phyloP scores from a whole-genome alignment of 1,140 invertebrate species.

The Pararge aegeria region DNA sequence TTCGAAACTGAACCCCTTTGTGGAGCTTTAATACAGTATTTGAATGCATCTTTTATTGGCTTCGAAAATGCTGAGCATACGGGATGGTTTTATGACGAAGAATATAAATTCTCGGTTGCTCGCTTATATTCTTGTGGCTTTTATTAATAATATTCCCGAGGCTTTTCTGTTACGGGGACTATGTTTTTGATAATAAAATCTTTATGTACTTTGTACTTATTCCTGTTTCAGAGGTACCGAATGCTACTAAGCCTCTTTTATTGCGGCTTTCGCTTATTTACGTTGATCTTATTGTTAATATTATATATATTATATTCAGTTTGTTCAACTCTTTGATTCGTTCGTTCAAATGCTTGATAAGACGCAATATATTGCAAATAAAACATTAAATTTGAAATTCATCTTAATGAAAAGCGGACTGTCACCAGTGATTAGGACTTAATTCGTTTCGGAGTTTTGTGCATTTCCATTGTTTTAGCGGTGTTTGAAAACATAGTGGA shows the following conservation, averaged over 20 bases:
- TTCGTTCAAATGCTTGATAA: too few relatives aligned
- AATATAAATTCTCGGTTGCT: not conserved
- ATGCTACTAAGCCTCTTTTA: not conserved
- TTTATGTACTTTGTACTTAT: not conserved
- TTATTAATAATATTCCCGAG: not conserved
- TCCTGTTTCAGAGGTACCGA: not conserved
- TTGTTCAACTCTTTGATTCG: too few relatives aligned
- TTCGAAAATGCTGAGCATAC: slow-evolving; percentile 3
- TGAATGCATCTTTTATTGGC: slow-evolving; percentile 22
- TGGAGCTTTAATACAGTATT: slow-evolving; percentile 18
- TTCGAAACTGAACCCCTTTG: too few relatives aligned
- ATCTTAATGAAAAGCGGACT: too few relatives aligned
- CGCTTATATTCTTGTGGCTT: not conserved
- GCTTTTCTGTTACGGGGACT: not conserved
- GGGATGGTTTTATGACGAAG: slow-evolving; percentile 4
- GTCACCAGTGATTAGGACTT: too few relatives aligned
- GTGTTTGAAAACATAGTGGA: too few relatives aligned
- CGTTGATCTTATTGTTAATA: not conserved
- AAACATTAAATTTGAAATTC: too few relatives aligned
- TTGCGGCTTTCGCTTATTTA: not conserved
- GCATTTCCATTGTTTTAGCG: too few relatives aligned
- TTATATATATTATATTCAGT: too few relatives aligned
- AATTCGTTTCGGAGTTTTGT: too few relatives aligned
- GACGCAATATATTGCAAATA: too few relatives aligned
- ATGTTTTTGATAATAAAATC: slow-evolving; percentile 1